These are phyloP conservation scores for Drosophila prolongata DNA, from an alignment of 2,888 invertebrate genomes.

Conservation along the genomic window DNA sequence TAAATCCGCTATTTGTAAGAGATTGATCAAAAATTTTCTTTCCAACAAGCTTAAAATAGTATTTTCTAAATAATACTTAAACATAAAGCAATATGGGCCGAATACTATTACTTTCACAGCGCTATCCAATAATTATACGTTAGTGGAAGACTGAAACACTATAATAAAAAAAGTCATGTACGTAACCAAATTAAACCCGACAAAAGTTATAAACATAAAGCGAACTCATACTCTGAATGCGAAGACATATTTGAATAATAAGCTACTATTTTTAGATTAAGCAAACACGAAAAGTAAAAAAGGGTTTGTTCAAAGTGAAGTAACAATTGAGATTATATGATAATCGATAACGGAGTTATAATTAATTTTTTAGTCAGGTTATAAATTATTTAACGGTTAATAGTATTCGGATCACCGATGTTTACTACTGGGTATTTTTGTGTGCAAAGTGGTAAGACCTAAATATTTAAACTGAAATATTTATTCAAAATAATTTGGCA, in stretches of 20 bases:
- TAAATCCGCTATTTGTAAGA: slow-evolving; percentile 32
- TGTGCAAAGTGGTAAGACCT: no score
- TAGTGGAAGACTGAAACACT: slow-evolving; percentile 46
- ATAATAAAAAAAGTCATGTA: slow-evolving; percentile 36
- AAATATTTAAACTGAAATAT: no score
- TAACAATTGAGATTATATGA: no score
- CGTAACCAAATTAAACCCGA: slow-evolving; percentile 15
- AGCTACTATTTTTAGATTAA: neutral
- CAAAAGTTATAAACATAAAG: slow-evolving; percentile 1
- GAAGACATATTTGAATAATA: neutral
- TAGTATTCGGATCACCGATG: no score
- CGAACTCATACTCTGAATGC: slow-evolving; percentile 2
- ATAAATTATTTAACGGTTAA: no score
- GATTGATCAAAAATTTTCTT: slow-evolving; percentile 22
- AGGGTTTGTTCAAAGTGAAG: neutral
- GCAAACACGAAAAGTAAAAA: neutral
- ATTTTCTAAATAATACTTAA: slow-evolving; percentile 29
- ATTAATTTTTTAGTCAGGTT: no score
- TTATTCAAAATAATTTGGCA: no score
- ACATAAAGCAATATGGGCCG: slow-evolving; percentile 34
- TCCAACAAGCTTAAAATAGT: slow-evolving; percentile 30
- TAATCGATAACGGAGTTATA: no score
- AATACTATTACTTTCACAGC: slow-evolving; percentile 38
- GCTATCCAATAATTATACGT: slow-evolving; percentile 42
- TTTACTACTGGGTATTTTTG: no score